Evolutionary conservation across 2,113 vertebrate genomes (phyloP).

Genomic region (Scortum barcoo): DNA sequence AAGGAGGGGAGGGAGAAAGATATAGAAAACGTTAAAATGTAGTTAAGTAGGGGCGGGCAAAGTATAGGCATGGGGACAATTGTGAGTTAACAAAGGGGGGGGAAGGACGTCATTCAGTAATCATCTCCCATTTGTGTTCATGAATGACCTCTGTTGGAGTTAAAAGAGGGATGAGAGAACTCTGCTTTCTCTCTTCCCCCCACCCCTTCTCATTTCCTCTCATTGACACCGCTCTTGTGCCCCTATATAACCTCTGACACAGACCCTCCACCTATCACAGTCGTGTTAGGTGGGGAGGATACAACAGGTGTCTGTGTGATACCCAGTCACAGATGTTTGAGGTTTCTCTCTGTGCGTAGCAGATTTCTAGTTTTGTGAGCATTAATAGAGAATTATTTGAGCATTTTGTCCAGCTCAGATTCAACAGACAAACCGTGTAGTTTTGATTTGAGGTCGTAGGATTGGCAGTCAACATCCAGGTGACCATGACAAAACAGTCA

Average conservation of each 20-base stretch:
- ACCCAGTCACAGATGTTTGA: neutral
- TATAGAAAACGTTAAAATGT: neutral
- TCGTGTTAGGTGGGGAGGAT: neutral
- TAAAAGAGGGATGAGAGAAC: conserved; percentile 17
- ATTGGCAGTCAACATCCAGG: neutral
- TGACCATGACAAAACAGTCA: conserved; percentile 53
- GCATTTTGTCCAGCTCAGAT: neutral
- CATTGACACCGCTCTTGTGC: conserved; percentile 31
- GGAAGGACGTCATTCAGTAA: conserved; percentile 12
- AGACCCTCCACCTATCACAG: conserved; percentile 12
- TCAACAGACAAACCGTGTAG: neutral
- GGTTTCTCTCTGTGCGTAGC: neutral
- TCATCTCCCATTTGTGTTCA: conserved; percentile 13
- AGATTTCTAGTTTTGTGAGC: neutral
- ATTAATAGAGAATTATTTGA: neutral
- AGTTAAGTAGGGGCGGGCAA: neutral
- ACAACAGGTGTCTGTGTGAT: conserved; percentile 24
- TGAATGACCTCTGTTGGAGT: conserved; percentile 35
- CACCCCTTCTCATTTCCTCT: conserved; percentile 54
- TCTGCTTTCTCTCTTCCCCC: conserved; percentile 17
- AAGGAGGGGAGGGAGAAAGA: conserved; percentile 34
- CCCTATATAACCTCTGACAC: conserved; percentile 74
- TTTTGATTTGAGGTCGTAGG: neutral
- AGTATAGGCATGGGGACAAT: neutral
- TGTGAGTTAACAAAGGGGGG: neutral